Conservation (phyloP, 2,113 vertebrate species). For the Oceanites oceanicus region DNA sequence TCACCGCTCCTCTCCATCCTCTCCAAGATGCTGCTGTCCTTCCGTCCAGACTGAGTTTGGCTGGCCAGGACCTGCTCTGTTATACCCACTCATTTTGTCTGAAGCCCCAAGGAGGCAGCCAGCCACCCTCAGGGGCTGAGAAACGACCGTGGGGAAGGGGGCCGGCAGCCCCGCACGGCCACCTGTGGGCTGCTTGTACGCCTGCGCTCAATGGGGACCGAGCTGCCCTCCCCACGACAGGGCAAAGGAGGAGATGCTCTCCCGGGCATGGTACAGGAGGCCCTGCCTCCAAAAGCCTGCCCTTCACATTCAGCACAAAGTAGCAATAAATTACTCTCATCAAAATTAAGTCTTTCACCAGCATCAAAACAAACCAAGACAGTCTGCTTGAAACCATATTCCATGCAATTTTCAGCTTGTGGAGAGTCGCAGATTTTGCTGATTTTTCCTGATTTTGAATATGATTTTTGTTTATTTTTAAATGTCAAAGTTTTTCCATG, state of each 20-base stretch:
- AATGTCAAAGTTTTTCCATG: background rate
- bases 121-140: fast-evolving
- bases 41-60: background rate
- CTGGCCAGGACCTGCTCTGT: background rate
- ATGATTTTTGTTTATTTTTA: background rate
- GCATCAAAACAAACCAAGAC: background rate
- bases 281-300: background rate
- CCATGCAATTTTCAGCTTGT: background rate
- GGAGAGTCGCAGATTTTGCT: background rate
- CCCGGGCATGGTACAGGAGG: fast-evolving
- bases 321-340: background rate
- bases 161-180: fast-evolving
- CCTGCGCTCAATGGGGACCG: fast-evolving
- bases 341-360: background rate
- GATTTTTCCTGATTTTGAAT: background rate
- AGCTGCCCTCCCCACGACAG: background rate
- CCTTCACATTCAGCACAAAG: background rate
- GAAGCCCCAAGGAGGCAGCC: background rate
- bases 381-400: background rate
- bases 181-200: background rate
- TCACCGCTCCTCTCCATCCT: fast-evolving
- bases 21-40: fast-evolving
- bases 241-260: background rate
- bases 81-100: fast-evolving
- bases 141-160: background rate